Evolutionary conservation across 2,113 vertebrate genomes (phyloP), one percentile per base, ranked within the genome.

Genomic region (Acanthisitta chloris): DNA sequence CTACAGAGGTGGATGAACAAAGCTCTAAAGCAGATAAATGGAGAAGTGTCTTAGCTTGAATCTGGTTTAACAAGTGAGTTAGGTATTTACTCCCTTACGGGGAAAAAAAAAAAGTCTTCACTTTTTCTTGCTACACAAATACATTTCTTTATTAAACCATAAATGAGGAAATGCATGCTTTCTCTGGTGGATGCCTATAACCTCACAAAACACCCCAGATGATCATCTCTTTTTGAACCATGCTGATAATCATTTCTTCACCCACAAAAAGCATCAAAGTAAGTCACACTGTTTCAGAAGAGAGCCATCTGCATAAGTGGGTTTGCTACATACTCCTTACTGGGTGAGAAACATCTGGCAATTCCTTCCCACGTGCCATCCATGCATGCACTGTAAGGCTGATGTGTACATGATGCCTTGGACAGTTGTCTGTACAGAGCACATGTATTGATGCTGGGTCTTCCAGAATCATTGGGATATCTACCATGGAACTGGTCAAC

Each of bases 401-500:
- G 19, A 28, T 33, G 23, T 42, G 23, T 42, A 25, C 38, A 10
- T 38, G 52, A 67, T 2, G 1, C 15, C 6, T 28, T 31, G 62
- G 29, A 65, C 2, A 2, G 52, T 29, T 31, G 17, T n/a, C 6
- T 66, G 24, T 34, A 72, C 24, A 54, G 20, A 14, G 29, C 21
- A 49, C 10, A 10, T 5, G 10, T 26, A 65, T 26, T 19, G 74
- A 34, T 0, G 0, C 23, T 54, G 26, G 26, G 9, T 67, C 2
- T 88, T 54, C 48, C 61, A 64, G 43, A 43, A 61, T 48, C 5
- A 3, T 12, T 57, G 42, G 14, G 29, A 0, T 42, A 62, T 31
- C 58, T 45, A 13, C 26, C 38, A 13, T 38, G 10, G 19, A 45
- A 71, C 8, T 26, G 46, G 42, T 57, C 62, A 85, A 51, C 43